These are phyloP conservation scores for Asbolus verrucosus DNA, from an alignment of 1,140 invertebrate genomes.

Conservation along the genomic window DNA sequence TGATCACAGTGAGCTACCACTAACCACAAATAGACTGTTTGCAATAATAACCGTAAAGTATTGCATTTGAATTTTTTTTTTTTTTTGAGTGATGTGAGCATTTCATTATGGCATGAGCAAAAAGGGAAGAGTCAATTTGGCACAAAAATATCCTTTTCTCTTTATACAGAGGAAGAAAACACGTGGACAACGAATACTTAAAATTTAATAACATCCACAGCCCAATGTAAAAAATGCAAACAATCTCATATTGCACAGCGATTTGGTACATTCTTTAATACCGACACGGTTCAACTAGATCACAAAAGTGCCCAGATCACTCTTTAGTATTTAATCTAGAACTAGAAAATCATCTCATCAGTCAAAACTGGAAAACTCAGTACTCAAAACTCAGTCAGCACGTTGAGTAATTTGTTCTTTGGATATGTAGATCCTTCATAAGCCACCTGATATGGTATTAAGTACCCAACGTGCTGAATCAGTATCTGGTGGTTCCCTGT, in stretches of 20 bases:
- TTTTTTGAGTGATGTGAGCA: conserved; percentile 60
- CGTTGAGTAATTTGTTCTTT: conserved; percentile 17
- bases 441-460: conserved; percentile 5
- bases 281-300: conserved; percentile 44
- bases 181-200: conserved; percentile 51
- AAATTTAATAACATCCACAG: conserved; percentile 56
- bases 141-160: conserved; percentile 52
- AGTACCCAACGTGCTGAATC: background rate
- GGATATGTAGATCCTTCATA: conserved; percentile 7
- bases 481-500: background rate
- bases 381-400: background rate
- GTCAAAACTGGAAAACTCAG: conserved; percentile 2
- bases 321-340: conserved; percentile 46
- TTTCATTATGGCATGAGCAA: conserved; percentile 50
- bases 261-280: conserved; percentile 40
- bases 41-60: conserved; percentile 43
- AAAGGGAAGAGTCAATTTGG: conserved; percentile 58
- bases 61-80: conserved; percentile 45
- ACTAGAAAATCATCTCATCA: conserved; percentile 12
- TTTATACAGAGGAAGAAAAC: conserved; percentile 41
- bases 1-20: conserved; percentile 58
- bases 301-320: conserved; percentile 60
- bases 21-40: conserved; percentile 53
- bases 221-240: conserved; percentile 57
- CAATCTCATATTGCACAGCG: conserved; percentile 51